A percentile compares a stretch with the other conserved stretches of the same genome.
Conservation (phyloP, 2,888 invertebrate genomes). For the Drosophila borborema region DNA sequence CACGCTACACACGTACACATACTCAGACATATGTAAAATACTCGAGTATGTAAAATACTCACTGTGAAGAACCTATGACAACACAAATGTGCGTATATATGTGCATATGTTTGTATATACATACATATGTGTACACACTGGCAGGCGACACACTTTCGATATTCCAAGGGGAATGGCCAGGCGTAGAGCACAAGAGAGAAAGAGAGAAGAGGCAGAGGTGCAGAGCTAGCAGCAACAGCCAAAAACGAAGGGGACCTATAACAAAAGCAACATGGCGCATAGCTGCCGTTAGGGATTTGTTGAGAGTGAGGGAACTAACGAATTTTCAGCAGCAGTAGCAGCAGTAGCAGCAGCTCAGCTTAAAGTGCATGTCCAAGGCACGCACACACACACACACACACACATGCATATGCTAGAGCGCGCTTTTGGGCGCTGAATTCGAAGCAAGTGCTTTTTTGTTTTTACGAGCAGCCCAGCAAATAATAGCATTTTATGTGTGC, state of each 20-base stretch:
- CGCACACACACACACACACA: constrained; percentile 19
- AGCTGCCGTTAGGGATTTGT: constrained; percentile 48
- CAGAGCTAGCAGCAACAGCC: constrained; percentile 20
- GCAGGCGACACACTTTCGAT: constrained; percentile 52
- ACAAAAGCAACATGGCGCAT: constrained; percentile 34
- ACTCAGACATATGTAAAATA: constrained; percentile 14
- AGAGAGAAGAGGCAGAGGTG: not conserved
- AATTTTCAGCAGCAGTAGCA: constrained; percentile 42
- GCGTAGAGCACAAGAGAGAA: not conserved
- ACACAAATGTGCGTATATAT: constrained; percentile 22
- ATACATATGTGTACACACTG: constrained; percentile 34
- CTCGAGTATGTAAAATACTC: not conserved
- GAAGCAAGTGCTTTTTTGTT: constrained; percentile 58
- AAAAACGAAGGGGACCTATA: constrained; percentile 26
- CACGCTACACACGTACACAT: constrained; percentile 18
- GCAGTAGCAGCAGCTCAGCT: constrained; percentile 43
- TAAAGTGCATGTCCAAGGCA: constrained; percentile 58
- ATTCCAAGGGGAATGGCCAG: constrained; percentile 39
- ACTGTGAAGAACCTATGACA: constrained; percentile 54
- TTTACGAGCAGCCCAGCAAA: constrained; percentile 62
- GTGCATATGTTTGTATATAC: constrained; percentile 9
- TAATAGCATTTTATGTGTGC: constrained; percentile 57
- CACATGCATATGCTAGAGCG: constrained; percentile 31
- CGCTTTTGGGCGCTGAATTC: constrained; percentile 42
- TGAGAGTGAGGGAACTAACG: constrained; percentile 29